Evolutionary conservation across 2,113 vertebrate species (phyloP).

Genomic region (Empidonax alnorum): DNA sequence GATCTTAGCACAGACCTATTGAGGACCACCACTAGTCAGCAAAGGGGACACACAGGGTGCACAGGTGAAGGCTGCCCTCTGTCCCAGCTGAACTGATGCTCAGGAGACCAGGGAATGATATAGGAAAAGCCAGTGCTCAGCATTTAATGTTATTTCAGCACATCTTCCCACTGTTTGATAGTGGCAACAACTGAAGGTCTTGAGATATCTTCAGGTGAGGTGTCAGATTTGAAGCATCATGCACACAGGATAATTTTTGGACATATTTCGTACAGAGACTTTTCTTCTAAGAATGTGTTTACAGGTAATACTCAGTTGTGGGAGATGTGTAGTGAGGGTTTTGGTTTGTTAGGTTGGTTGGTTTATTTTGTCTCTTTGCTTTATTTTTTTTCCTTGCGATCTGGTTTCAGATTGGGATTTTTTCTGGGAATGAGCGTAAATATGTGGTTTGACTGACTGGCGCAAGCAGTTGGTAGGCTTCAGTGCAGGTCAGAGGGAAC

Average conservation of each 20-base stretch:
- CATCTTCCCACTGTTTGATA: background rate
- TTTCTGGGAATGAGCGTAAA: background rate
- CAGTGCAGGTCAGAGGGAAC: background rate
- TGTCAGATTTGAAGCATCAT: rapidly evolving
- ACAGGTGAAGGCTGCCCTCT: background rate
- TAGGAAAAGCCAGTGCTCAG: background rate
- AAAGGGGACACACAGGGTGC: background rate
- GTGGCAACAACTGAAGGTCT: background rate
- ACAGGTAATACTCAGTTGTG: background rate
- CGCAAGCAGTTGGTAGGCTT: rapidly evolving
- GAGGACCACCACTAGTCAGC: background rate
- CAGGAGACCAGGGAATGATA: background rate
- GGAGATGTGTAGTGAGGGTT: background rate
- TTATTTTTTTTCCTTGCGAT: background rate
- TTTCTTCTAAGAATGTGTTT: background rate
- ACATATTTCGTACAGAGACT: background rate
- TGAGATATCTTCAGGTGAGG: background rate
- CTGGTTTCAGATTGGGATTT: background rate
- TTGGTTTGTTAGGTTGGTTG: background rate
- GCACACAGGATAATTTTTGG: background rate
- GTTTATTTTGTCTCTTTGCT: background rate
- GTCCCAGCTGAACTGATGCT: background rate
- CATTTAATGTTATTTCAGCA: background rate
- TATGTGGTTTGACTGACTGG: background rate
- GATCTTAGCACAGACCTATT: background rate